Percentiles rank a stretch among this genome's conserved stretches.
Conservation (phyloP, 1,140 invertebrate genomes). For the Euglossa dilemma region DNA sequence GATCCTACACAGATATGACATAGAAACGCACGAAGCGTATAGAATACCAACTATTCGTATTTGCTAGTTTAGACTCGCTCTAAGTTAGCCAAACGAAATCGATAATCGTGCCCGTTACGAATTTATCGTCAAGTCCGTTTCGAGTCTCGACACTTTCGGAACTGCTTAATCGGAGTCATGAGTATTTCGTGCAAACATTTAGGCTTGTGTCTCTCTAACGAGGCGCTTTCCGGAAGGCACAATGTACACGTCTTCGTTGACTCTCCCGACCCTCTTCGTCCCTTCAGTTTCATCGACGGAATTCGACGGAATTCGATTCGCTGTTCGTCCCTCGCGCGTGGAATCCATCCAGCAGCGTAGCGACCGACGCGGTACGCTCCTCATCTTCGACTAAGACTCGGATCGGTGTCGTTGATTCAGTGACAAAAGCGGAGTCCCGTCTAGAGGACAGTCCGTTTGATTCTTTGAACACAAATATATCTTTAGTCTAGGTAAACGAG, state of each 20-base stretch:
- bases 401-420: not conserved
- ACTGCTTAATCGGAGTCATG: not conserved
- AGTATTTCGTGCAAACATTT: conserved; percentile 10
- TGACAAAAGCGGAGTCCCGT: not conserved
- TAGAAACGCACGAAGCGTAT: not conserved
- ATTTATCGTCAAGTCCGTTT: not conserved
- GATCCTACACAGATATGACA: not conserved
- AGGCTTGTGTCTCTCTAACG: conserved; percentile 1
- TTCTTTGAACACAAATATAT: conserved; percentile 42
- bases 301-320: not conserved
- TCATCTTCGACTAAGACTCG: not conserved
- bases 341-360: not conserved
- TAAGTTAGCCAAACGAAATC: conserved; percentile 26
- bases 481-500: conserved; percentile 34
- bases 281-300: not conserved
- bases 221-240: conserved; percentile 15
- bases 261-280: not conserved
- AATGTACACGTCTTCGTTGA: not conserved
- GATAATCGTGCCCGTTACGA: not conserved
- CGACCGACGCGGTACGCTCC: not conserved
- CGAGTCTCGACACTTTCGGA: not conserved
- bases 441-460: not conserved
- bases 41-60: not conserved
- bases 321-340: not conserved
- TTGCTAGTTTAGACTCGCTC: conserved; percentile 40